phyloP scores from a whole-genome alignment of 2,888 invertebrate species.

The Heteromyza rotundicornis region DNA sequence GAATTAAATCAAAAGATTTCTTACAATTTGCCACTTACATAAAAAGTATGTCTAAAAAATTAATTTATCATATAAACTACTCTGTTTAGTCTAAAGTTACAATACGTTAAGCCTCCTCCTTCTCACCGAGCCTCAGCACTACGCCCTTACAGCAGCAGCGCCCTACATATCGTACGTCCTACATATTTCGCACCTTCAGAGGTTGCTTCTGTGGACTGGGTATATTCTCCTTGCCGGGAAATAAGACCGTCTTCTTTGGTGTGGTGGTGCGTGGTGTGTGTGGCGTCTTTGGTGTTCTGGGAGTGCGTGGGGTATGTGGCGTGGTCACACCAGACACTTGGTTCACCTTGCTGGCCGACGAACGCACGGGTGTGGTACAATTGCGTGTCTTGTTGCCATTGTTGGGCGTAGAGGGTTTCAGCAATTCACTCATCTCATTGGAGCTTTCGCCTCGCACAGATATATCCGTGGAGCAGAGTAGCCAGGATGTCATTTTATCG shows the following conservation, averaged over 20 bases:
- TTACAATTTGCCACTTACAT: no score
- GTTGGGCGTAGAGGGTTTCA: constrained; percentile 45
- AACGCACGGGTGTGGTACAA: constrained; percentile 34
- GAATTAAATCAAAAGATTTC: no score
- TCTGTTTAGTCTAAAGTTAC: no score
- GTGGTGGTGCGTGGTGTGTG: constrained; percentile 52
- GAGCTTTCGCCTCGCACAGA: constrained; percentile 50
- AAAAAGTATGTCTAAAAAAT: no score
- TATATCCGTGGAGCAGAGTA: constrained; percentile 42
- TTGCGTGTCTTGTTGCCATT: constrained; percentile 33
- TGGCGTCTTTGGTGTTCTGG: constrained; percentile 41
- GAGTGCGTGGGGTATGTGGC: constrained; percentile 37
- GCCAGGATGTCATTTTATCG: constrained; percentile 58
- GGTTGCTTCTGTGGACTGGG: constrained; percentile 58
- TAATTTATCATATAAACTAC: no score
- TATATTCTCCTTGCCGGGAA: constrained; percentile 60
- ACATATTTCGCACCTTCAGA: constrained; percentile 56
- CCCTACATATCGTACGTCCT: no score
- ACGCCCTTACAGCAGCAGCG: no score
- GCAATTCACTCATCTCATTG: constrained; percentile 50
- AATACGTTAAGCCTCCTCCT: no score
- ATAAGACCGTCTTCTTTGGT: constrained; percentile 59
- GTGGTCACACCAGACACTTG: constrained; percentile 19
- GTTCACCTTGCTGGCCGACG: constrained; percentile 23
- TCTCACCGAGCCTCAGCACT: no score